These are phyloP conservation scores for Pogona vitticeps DNA, from an alignment of 2,113 vertebrate species.

Conservation along the genomic window DNA sequence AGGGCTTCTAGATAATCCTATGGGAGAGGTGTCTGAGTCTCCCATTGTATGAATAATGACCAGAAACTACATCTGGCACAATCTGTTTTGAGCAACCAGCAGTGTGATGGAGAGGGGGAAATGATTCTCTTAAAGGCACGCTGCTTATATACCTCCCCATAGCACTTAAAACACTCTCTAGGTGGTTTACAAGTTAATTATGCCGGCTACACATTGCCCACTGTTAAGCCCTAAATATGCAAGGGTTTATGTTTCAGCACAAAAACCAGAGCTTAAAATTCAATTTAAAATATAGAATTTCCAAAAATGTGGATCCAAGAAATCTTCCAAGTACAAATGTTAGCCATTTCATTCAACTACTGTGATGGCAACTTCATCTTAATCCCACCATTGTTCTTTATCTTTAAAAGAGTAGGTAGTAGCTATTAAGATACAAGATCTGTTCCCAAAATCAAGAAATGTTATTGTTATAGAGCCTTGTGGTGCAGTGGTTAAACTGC, in stretches of 20 bases:
- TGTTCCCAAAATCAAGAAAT: no score
- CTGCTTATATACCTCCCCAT: no score
- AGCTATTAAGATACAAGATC: no score
- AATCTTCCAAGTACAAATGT: background rate
- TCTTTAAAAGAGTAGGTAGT: no score
- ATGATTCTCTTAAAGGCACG: no score
- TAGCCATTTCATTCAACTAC: background rate
- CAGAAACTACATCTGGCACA: background rate
- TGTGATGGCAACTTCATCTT: background rate
- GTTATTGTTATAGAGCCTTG: no score
- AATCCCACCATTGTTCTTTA: no score
- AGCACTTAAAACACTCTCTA: no score
- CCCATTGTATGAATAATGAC: background rate
- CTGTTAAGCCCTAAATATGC: background rate
- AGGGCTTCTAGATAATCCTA: background rate
- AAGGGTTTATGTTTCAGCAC: background rate
- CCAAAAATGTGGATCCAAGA: background rate
- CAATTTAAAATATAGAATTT: background rate
- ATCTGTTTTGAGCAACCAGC: no score
- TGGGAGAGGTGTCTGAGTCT: background rate
- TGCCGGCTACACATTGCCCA: no score
- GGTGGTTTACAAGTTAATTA: no score
- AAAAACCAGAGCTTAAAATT: background rate
- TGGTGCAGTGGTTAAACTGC: no score
- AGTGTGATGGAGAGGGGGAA: background rate